These are phyloP conservation scores for Urophycis tenuis DNA, from an alignment of 2,797 vertebrate species.

Conservation along the genomic window DNA sequence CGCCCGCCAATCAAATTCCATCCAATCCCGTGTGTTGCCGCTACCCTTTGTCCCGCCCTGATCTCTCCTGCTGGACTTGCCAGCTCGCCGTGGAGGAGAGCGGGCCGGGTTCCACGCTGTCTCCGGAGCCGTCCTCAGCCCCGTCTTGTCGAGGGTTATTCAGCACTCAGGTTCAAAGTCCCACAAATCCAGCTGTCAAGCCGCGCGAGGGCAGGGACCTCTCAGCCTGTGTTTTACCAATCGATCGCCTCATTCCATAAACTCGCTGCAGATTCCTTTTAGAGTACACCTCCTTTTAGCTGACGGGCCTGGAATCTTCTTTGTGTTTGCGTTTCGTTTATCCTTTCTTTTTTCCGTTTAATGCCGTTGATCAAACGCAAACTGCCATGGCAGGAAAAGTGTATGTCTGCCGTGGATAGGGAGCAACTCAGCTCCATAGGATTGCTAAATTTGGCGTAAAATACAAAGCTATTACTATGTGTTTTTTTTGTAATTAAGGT, in stretches of 20 bases:
- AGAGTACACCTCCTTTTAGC: constrained; percentile 15
- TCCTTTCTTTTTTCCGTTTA: not conserved
- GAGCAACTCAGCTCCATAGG: too few species aligned
- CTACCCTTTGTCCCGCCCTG: not conserved
- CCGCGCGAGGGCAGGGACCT: constrained; percentile 58
- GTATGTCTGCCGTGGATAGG: not conserved
- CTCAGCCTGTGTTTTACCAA: constrained; percentile 66
- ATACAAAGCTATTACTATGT: not conserved
- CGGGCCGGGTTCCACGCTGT: not conserved
- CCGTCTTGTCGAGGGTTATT: constrained; percentile 47
- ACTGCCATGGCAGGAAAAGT: not conserved
- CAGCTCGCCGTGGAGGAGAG: too few species aligned
- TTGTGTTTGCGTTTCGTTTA: not conserved
- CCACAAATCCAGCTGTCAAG: constrained; percentile 64
- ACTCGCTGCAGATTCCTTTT: constrained; percentile 45
- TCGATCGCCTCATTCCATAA: constrained; percentile 52
- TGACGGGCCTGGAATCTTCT: constrained; percentile 1
- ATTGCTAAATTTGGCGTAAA: too few species aligned
- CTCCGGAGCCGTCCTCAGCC: not conserved
- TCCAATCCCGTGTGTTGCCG: not conserved
- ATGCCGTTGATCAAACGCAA: not conserved
- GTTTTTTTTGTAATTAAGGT: not conserved
- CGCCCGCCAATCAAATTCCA: not conserved
- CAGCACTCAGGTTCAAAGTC: constrained; percentile 60
- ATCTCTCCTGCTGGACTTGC: too few species aligned